A percentile compares a stretch with the other conserved stretches of the same genome.
Evolutionary conservation across 2,888 invertebrate genomes (phyloP).

Genomic region (Clitarchus hookeri): DNA sequence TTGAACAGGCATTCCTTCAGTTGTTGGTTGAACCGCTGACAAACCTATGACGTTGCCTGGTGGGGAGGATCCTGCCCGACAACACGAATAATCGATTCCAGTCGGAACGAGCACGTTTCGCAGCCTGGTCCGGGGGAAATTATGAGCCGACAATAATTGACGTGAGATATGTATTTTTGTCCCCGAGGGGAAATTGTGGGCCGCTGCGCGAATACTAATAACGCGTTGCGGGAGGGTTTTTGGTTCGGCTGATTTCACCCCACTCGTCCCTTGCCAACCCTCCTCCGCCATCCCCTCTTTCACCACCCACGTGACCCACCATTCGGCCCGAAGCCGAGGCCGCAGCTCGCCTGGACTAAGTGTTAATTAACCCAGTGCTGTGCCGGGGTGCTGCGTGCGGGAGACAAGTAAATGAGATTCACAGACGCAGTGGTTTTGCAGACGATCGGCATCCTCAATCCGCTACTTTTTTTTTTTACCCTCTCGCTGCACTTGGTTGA

Average conservation of each 20-base stretch:
- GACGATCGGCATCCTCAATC: background rate
- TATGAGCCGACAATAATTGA: background rate
- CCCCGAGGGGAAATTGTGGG: background rate
- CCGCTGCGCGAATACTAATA: background rate
- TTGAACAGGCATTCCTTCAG: too few species aligned
- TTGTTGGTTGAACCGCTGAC: background rate
- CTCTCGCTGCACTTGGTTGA: too few species aligned
- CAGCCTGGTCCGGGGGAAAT: background rate
- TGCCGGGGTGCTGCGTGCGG: background rate
- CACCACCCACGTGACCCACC: background rate
- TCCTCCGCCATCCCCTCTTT: background rate
- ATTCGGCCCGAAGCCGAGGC: background rate
- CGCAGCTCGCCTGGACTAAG: background rate
- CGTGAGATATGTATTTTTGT: slow-evolving; percentile 8
- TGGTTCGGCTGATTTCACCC: background rate
- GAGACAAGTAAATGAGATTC: background rate
- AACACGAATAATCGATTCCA: background rate
- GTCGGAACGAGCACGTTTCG: background rate
- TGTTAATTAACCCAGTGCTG: background rate
- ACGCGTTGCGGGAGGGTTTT: background rate
- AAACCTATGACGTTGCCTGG: background rate
- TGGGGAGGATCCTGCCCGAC: background rate
- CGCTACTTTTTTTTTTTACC: too few species aligned
- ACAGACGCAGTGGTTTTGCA: background rate
- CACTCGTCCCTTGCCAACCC: background rate